Evolutionary conservation across 2,797 vertebrate species (phyloP), one percentile per base, ranked within the genome.

Genomic region (Molossus alvarezi): DNA sequence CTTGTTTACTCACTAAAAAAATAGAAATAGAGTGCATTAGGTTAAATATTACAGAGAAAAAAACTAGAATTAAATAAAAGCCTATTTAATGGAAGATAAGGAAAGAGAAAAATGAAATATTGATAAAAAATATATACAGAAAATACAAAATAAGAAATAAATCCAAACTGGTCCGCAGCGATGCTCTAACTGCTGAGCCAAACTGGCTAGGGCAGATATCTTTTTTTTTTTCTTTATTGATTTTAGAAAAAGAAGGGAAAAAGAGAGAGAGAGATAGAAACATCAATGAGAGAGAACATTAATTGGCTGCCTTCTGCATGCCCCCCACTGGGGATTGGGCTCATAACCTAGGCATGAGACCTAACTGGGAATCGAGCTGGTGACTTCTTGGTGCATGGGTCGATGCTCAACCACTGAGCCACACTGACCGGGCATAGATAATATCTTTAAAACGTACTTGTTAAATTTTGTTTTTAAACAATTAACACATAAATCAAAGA

Each of bases 1-100:
- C 15, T 84, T 62, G 5, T 62, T 14, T 60, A 65, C 57, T 7
- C 17, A 79, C 21, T 33, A 41, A 80, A 82, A 51, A 9, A 53
- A 57, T 69, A 45, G 69, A 82, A 95, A 85, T 67, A 45, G 8
- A 92, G 9, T 65, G 0, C 23, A n/a, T 83, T 73, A 93, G 41
- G 20, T 58, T 53, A 96, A 64, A 79, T 79, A 18, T 55, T 64
- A 0, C 9, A 76, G 57, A 82, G 41, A 62, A 37, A 27, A 89
- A 82, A 80, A 51, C 48, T 82, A 37, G 4, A 96, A 95, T 75
- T 77, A 88, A 82, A 69, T 60, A 60, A 82, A 88, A 88, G n/a
- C 11, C 2, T 58, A 62, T 90, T 29, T 60, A 62, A 94, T 91
- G 48, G 23, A 76, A 55, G 17, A 51, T 14, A 53, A 91, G 23